Base-by-base conservation (phyloP, 2,797 vertebrate species). In the Coilia nasus region DNA sequence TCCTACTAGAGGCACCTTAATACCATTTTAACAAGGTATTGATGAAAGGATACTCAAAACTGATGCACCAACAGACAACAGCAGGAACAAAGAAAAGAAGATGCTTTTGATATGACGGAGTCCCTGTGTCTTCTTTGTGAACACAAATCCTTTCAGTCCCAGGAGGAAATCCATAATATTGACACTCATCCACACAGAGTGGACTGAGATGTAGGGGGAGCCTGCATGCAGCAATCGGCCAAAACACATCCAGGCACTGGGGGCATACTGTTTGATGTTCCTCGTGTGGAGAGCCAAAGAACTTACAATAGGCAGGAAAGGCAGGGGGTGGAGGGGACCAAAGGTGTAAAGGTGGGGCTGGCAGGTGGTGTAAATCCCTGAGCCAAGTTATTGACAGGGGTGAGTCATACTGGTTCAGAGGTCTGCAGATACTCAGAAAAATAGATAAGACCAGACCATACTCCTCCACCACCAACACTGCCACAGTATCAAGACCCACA, bases 141-240 rank as follows among this genome's bases (percentile, higher is more conserved):
- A 90, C 88, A 84, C 82, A 88, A 10, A 87, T 85, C 86, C 44
- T 47, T 82, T 83, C 60, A 25, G 50, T 75, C 86, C 7, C 0
- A 84, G 81, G 21, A 82, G 86, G 81, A 87, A 91, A 93, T 92
- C 91, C 41, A 91, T 92, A 86, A 12, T 89, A 92, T 92, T 50
- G 89, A 92, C 87, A 84, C 21, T 89, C 91, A 91, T 89, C 88
- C 87, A 41, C 81, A 35, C 31, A 88, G 86, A 90, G 88, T 41
- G 28, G 83, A 75, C 85, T 23, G 21, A 81, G 81, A 89, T 90
- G 87, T 88, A 28, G 31, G 67, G 60, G 85, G 82, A 85, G 87
- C 87, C 54, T 87, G 75, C 89, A 87, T 87, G 31, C 83, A 57
- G 14, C 82, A 28, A 67, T 67, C 62, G 10, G 11, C 23, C 62